Conservation (phyloP, 1,140 invertebrate genomes). For the Ooceraea biroi region DNA sequence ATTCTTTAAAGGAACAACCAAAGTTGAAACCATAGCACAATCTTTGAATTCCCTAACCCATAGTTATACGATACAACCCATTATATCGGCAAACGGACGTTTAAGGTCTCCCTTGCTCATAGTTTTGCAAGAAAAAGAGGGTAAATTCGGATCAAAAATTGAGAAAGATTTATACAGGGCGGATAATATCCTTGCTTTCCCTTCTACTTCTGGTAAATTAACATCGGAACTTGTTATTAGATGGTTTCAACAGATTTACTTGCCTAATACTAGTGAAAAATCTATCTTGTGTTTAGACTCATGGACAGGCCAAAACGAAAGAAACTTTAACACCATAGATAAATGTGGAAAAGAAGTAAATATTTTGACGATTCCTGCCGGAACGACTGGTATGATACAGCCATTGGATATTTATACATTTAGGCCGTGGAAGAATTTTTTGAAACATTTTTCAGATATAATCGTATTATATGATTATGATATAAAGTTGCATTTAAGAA, state of each 20-base stretch:
- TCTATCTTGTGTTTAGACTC: conserved; percentile 11
- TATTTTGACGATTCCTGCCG: not conserved
- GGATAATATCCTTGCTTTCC: not conserved
- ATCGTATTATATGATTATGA: conserved; percentile 47
- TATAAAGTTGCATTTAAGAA: conserved; percentile 31
- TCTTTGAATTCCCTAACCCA: not conserved
- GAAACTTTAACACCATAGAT: not conserved
- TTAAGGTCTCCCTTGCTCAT: conserved; percentile 8
- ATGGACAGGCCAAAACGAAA: not conserved
- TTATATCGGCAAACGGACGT: not conserved
- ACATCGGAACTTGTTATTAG: not conserved
- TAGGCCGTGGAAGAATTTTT: conserved; percentile 18
- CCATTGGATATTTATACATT: not conserved
- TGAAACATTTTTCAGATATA: conserved; percentile 46
- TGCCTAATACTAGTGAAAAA: not conserved
- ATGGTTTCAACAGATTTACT: not conserved
- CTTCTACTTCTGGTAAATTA: conserved; percentile 13
- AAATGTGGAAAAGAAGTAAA: not conserved
- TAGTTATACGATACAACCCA: conserved; percentile 16
- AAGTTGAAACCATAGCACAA: not conserved
- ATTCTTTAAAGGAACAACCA: too few species aligned
- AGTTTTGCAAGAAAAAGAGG: conserved; percentile 1
- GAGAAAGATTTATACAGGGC: conserved; percentile 6
- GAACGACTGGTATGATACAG: conserved; percentile 3
- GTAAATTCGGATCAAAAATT: not conserved